phyloP scores from a whole-genome alignment of 2,113 vertebrate genomes.

The Hucho hucho region DNA sequence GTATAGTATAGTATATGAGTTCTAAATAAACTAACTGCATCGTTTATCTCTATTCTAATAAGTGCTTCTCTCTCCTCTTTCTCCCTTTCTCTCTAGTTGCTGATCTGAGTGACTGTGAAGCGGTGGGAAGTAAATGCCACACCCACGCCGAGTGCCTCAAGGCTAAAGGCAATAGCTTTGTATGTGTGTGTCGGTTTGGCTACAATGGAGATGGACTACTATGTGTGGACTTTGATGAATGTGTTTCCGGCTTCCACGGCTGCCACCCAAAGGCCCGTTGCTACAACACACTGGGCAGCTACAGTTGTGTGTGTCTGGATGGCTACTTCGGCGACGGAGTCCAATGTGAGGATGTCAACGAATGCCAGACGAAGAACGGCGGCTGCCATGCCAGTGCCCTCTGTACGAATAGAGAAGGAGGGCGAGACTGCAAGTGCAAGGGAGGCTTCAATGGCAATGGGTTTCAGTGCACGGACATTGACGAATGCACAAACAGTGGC shows the following conservation, averaged over 20 bases:
- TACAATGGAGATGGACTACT: conserved; percentile 68
- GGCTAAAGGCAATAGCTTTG: conserved; percentile 42
- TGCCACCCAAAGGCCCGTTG: conserved; percentile 70
- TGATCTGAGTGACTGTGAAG: conserved; percentile 59
- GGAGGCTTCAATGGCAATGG: conserved; percentile 73
- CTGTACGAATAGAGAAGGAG: conserved; percentile 73
- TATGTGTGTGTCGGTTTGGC: conserved; percentile 67
- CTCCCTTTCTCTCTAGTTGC: conserved; percentile 42
- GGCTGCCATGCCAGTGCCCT: conserved; percentile 68
- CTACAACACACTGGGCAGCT: conserved; percentile 72
- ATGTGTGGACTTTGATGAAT: conserved; percentile 77
- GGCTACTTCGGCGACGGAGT: conserved; percentile 75
- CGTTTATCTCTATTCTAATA: too few species aligned
- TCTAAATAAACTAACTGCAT: too few species aligned
- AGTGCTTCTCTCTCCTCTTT: background rate
- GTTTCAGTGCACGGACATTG: conserved; percentile 67
- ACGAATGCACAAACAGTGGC: conserved; percentile 64
- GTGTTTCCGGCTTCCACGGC: conserved; percentile 53
- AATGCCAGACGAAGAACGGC: conserved; percentile 73
- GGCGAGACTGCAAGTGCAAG: conserved; percentile 68
- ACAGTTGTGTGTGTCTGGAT: conserved; percentile 66
- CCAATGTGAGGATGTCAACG: conserved; percentile 73
- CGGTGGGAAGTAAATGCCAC: conserved; percentile 64
- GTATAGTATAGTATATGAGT: background rate
- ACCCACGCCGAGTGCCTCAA: conserved; percentile 67